These are phyloP conservation scores for Pipistrellus nathusii DNA, from an alignment of 2,797 vertebrate genomes.

Conservation along the genomic window DNA sequence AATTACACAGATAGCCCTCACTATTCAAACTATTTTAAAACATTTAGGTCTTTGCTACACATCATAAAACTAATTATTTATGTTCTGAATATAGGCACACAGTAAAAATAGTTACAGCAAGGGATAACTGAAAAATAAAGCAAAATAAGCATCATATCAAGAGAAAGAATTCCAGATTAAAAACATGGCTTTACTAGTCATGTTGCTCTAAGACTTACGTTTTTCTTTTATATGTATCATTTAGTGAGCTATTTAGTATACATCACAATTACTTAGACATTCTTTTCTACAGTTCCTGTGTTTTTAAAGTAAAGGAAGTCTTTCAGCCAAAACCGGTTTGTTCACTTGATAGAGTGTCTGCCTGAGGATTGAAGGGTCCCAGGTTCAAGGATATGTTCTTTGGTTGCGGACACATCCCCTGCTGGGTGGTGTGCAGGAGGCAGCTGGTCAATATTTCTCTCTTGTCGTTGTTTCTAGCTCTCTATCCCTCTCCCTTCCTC, in stretches of 20 bases:
- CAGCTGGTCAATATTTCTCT: too few relatives aligned
- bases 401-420: too few relatives aligned
- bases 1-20: background rate
- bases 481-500: too few relatives aligned
- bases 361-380: too few relatives aligned
- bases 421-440: too few relatives aligned
- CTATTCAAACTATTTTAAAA: conserved; percentile 31
- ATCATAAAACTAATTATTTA: background rate
- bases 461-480: too few relatives aligned
- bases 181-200: background rate
- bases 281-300: background rate
- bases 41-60: background rate
- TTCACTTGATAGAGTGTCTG: too few relatives aligned
- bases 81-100: background rate
- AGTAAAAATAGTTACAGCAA: background rate
- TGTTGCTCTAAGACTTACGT: background rate
- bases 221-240: background rate
- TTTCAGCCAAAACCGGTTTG: background rate
- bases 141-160: background rate
- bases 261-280: background rate
- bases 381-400: too few relatives aligned
- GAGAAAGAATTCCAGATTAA: background rate
- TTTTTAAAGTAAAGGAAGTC: conserved; percentile 54
- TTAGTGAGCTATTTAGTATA: background rate
- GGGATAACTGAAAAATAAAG: background rate